phyloP scores from a whole-genome alignment of 2,888 invertebrate genomes.

The Ennomos fuscantarius region DNA sequence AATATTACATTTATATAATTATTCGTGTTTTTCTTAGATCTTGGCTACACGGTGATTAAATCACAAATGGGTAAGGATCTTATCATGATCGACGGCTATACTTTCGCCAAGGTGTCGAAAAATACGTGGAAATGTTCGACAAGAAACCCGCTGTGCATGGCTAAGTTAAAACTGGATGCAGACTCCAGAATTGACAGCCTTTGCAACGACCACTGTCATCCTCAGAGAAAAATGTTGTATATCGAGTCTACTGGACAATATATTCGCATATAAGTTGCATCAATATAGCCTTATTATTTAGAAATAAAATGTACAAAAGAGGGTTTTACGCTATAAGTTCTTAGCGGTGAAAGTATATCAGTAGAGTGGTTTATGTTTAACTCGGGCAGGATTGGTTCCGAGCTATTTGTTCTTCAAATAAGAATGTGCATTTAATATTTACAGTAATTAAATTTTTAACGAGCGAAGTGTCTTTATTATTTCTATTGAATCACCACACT shows the following conservation, averaged over 20 bases:
- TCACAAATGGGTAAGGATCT: constrained; percentile 48
- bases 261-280: constrained; percentile 21
- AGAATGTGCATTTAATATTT: too few relatives aligned
- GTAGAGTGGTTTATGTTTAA: too few relatives aligned
- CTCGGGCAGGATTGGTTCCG: too few relatives aligned
- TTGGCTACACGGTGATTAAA: constrained; percentile 37
- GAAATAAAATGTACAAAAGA: too few relatives aligned
- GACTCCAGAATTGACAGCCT: constrained; percentile 34
- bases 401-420: too few relatives aligned
- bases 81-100: constrained; percentile 49
- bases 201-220: constrained; percentile 40
- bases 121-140: constrained; percentile 55
- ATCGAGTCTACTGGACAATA: constrained; percentile 12
- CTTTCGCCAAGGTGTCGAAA: constrained; percentile 39
- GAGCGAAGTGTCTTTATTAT: too few relatives aligned
- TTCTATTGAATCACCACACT: too few relatives aligned
- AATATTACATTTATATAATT: too few relatives aligned
- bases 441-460: too few relatives aligned
- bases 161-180: constrained; percentile 41
- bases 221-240: constrained; percentile 19
- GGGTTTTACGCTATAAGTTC: too few relatives aligned
- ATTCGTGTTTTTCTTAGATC: constrained; percentile 26
- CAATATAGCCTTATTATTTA: too few relatives aligned
- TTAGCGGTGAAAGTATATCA: too few relatives aligned
- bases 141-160: constrained; percentile 44